Base-by-base conservation (phyloP, 1,140 invertebrate genomes). In the Dryas iulia region DNA sequence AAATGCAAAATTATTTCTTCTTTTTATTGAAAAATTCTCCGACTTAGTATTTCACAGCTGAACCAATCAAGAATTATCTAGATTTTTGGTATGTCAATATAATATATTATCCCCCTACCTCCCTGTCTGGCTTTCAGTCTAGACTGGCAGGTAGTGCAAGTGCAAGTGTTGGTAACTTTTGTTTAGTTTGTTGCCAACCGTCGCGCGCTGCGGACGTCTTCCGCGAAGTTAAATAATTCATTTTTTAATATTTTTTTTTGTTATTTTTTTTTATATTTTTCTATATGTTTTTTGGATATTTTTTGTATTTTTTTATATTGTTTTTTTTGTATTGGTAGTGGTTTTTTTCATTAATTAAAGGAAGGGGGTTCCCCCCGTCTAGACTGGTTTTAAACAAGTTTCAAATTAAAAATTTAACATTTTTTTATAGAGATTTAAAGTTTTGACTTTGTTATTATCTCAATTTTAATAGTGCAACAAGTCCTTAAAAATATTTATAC, bases 61-160 rank as follows among this genome's bases (percentile, higher is more conserved):
- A 6, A 18, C n/a, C 35, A 21, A 21, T 18, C 6, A 47, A 6
- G 1, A 47, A 39, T 18, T 47, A 47, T 47, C 8, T 8, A 10
- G 14, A 21, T 47, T 21, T 11, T 21, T 8, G 8, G 10, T 21
- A 47, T 47, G 18, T 18, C 39, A 47, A 47, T 47, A 47, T 47
- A 47, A 14, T 47, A 21, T 47, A 47, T 47, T 47, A 47, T n/a
- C 64, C 64, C 53, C 54, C 24, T 14, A 31, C 33, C 59, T n/a
- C 58, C 66, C 59, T 54, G 54, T 65, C 62, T 72, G 73, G 70
- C 60, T 80, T 85, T 81, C 82, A 85, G 82, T 81, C 80, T 33
- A 21, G 14, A 47, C 18, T 21, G 14, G 39, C 39, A 62, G 69
- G 61, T 66, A 65, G 62, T 60, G 39, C 14, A 18, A 75, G 66